phyloP scores from a whole-genome alignment of 2,113 vertebrate genomes.

The Stercorarius parasiticus region DNA sequence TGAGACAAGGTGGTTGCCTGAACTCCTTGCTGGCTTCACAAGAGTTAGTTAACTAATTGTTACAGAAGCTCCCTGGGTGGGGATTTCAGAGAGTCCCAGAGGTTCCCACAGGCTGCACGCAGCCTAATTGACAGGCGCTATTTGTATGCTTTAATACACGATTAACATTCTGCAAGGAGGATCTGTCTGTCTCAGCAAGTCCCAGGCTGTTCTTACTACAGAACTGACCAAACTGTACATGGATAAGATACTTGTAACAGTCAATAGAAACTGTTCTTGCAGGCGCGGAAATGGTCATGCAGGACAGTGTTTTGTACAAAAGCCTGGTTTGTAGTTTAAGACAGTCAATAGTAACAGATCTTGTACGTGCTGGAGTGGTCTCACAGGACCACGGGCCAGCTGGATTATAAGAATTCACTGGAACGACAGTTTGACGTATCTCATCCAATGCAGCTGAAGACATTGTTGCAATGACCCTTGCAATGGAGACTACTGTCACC shows the following conservation, averaged over 20 bases:
- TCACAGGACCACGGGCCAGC: neutral
- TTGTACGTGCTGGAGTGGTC: neutral
- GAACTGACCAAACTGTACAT: neutral
- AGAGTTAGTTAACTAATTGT: neutral
- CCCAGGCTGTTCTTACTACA: neutral
- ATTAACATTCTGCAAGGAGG: neutral
- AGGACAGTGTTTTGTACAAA: neutral
- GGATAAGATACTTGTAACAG: neutral
- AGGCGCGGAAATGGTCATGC: neutral
- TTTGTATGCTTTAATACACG: neutral
- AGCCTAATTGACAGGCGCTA: neutral
- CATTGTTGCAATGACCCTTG: neutral
- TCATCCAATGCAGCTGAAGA: neutral
- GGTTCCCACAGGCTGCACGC: neutral
- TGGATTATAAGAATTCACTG: neutral
- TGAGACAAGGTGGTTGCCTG: neutral
- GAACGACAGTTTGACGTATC: accelerated
- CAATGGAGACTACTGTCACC: neutral
- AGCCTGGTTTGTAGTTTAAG: neutral
- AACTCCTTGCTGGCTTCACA: neutral
- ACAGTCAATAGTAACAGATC: neutral
- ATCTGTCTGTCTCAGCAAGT: neutral
- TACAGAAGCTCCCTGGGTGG: neutral
- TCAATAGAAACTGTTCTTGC: neutral
- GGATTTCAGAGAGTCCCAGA: neutral